These are phyloP conservation scores for Sebastes dallii DNA, from an alignment of 2,797 vertebrate species.

Conservation along the genomic window DNA sequence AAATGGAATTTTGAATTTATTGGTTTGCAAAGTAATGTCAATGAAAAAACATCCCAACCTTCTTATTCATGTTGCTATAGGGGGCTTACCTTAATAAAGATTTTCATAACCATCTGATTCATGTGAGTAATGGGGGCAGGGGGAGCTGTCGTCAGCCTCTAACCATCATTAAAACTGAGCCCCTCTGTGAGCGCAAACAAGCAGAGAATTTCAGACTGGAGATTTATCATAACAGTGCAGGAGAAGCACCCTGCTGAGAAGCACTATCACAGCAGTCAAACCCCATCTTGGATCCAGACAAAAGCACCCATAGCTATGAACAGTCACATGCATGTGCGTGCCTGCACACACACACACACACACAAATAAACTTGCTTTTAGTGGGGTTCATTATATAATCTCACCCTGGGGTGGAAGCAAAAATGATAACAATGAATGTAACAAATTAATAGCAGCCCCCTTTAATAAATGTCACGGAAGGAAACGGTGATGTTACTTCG, in stretches of 20 bases:
- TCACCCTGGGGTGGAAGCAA: conserved; percentile 31
- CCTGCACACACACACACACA: background rate
- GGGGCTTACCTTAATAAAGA: conserved; percentile 51
- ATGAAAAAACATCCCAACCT: conserved; percentile 22
- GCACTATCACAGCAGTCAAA: conserved; percentile 42
- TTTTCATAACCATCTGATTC: conserved; percentile 40
- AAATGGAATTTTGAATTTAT: conserved; percentile 46
- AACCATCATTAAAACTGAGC: conserved; percentile 51
- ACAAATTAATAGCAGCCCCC: conserved; percentile 58
- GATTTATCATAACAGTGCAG: conserved; percentile 41
- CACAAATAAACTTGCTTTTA: conserved; percentile 17
- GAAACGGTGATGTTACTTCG: conserved; percentile 53
- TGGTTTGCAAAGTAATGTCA: conserved; percentile 41
- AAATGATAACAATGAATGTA: conserved; percentile 41
- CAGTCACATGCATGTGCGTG: background rate
- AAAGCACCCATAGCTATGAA: conserved; percentile 13
- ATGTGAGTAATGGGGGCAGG: conserved; percentile 24
- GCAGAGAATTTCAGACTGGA: conserved; percentile 25
- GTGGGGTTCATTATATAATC: conserved; percentile 44
- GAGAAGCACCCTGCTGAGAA: conserved; percentile 38
- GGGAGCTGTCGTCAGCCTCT: conserved; percentile 42
- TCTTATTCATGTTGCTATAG: conserved; percentile 40
- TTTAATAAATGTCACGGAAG: conserved; percentile 52
- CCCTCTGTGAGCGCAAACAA: conserved; percentile 55
- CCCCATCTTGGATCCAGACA: conserved; percentile 47